Conservation (phyloP, 2,113 vertebrate genomes). For the Origma solitaria region DNA sequence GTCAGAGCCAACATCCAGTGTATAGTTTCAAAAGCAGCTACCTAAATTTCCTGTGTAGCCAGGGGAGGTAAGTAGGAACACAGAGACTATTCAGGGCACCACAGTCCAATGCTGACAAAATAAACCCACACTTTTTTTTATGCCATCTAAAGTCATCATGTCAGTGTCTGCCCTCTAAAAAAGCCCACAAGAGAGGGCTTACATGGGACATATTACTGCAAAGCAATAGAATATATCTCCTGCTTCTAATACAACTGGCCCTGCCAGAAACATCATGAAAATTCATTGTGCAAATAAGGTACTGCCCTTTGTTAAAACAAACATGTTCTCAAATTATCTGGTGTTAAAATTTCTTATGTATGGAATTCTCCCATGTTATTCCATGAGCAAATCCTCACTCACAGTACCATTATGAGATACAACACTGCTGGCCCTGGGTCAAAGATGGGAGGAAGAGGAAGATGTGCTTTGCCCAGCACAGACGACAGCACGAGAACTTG, state of each 20-base stretch:
- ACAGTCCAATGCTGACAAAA: background rate
- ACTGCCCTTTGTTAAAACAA: background rate
- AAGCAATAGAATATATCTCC: background rate
- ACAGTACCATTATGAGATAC: background rate
- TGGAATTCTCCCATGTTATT: background rate
- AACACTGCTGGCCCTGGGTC: background rate
- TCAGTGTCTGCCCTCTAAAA: background rate
- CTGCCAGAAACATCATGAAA: background rate
- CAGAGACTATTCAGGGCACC: background rate
- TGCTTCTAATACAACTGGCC: background rate
- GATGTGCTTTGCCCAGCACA: background rate
- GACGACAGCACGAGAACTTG: fast-evolving
- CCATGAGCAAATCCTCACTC: background rate
- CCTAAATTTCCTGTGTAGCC: background rate
- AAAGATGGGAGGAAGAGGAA: background rate
- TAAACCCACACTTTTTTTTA: background rate
- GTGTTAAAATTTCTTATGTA: background rate
- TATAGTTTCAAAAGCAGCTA: background rate
- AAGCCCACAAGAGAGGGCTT: background rate
- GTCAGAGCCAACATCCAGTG: fast-evolving
- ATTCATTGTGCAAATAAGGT: background rate
- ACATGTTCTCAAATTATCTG: background rate
- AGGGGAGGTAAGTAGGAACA: fast-evolving
- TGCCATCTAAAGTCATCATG: background rate
- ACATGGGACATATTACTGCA: background rate